phyloP scores from a whole-genome alignment of 2,113 vertebrate species.

The Pantherophis guttatus region DNA sequence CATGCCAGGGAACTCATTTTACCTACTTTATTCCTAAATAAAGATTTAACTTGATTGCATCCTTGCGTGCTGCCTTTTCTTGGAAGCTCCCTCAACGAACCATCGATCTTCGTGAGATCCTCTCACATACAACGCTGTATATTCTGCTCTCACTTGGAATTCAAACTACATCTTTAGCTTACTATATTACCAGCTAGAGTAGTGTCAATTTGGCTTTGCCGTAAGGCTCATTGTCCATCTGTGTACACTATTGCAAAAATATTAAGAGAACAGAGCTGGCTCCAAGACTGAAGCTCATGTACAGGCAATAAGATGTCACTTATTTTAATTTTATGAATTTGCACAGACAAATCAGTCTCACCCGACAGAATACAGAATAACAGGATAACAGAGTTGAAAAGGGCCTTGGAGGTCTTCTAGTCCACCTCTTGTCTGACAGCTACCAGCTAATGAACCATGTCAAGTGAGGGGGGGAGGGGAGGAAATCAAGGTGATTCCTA shows the following conservation, averaged over 20 bases:
- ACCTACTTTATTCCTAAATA: too few relatives aligned
- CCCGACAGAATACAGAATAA: neutral
- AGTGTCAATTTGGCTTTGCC: slow-evolving; percentile 11
- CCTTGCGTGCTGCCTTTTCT: too few relatives aligned
- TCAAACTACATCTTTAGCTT: slow-evolving; percentile 14
- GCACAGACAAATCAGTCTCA: neutral
- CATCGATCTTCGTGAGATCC: too few relatives aligned
- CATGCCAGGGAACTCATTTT: too few relatives aligned
- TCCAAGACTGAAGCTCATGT: neutral
- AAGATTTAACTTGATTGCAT: too few relatives aligned
- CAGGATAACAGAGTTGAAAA: neutral
- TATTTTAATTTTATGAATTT: neutral
- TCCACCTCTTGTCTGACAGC: neutral
- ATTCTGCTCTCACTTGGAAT: neutral
- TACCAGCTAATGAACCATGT: neutral
- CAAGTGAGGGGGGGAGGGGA: rapidly evolving
- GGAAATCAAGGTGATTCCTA: neutral
- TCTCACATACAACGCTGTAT: neutral
- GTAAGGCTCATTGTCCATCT: neutral
- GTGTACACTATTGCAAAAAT: neutral
- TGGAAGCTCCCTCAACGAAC: too few relatives aligned
- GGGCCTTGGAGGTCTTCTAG: neutral
- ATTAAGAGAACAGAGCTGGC: slow-evolving; percentile 1
- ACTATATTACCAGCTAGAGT: neutral
- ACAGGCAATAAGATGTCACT: neutral